phyloP scores from a whole-genome alignment of 2,113 vertebrate genomes.

The Indri indri region DNA sequence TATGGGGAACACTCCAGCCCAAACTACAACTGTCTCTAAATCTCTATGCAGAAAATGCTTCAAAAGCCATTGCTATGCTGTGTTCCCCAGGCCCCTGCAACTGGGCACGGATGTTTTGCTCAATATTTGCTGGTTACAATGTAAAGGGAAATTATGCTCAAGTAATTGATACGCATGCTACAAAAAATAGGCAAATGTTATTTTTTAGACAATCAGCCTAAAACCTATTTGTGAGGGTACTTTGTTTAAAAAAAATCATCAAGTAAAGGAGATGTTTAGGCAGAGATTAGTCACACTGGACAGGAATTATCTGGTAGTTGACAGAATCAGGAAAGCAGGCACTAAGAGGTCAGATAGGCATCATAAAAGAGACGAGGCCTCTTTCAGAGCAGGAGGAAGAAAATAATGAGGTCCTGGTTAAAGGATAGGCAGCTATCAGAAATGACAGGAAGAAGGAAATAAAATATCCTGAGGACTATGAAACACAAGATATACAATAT shows the following conservation, averaged over 20 bases:
- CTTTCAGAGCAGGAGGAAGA: not conserved
- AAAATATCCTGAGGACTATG: not conserved
- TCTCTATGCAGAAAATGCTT: not conserved
- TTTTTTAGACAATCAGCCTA: not conserved
- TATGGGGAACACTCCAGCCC: not conserved
- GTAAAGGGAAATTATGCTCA: not conserved
- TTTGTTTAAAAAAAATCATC: not conserved
- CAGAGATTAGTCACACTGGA: not conserved
- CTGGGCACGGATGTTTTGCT: not conserved
- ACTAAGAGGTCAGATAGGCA: not conserved
- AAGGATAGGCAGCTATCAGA: not conserved
- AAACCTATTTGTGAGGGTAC: not conserved
- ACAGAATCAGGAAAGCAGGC: not conserved
- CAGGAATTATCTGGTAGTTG: not conserved
- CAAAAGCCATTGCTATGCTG: not conserved
- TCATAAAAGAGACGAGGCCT: not conserved
- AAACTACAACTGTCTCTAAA: not conserved
- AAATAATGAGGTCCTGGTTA: slow-evolving; percentile 38
- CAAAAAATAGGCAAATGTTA: not conserved
- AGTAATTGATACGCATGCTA: not conserved
- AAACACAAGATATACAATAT: not conserved
- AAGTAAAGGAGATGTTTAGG: not conserved
- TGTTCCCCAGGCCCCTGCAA: not conserved
- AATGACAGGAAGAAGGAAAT: slow-evolving; percentile 35
- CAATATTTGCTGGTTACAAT: not conserved